Conservation (phyloP, 1,140 invertebrate species). For the Macrobrachium nipponense region DNA sequence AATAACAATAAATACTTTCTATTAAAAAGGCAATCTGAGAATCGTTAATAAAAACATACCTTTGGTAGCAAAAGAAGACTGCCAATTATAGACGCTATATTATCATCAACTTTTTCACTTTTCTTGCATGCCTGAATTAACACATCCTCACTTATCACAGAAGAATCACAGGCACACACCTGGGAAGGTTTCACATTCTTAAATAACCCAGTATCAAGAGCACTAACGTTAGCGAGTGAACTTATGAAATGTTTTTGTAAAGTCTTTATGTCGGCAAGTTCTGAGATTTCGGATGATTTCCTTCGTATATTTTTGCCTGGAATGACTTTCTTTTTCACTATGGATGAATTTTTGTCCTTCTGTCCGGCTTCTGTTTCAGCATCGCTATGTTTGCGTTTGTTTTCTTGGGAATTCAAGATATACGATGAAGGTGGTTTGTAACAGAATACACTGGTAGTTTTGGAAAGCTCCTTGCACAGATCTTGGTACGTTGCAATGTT, state of each 20-base stretch:
- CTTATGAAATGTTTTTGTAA: constrained; percentile 7
- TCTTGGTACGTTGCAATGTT: too few relatives aligned
- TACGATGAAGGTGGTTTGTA: too few relatives aligned
- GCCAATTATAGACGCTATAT: neutral
- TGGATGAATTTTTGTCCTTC: too few relatives aligned
- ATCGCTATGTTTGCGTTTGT: too few relatives aligned
- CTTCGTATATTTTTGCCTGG: too few relatives aligned
- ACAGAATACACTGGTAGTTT: too few relatives aligned
- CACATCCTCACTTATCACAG: neutral
- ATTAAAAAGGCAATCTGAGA: too few relatives aligned
- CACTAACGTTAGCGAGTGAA: neutral
- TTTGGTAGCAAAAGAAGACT: constrained; percentile 18
- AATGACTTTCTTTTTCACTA: too few relatives aligned
- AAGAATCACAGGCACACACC: neutral
- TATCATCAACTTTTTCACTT: constrained; percentile 15
- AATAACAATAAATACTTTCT: too few relatives aligned
- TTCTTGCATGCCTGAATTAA: constrained; percentile 20
- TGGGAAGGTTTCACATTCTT: neutral
- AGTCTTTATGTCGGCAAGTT: neutral
- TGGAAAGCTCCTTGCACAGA: too few relatives aligned
- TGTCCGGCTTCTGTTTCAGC: too few relatives aligned
- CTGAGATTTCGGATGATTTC: neutral
- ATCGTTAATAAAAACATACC: neutral
- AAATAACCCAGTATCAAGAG: neutral
- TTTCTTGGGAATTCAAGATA: too few relatives aligned